Percentiles rank a stretch among this genome's conserved stretches.
These are phyloP conservation scores for Clarias laeviceps DNA, from an alignment of 2,797 vertebrate species.

Conservation along the genomic window DNA sequence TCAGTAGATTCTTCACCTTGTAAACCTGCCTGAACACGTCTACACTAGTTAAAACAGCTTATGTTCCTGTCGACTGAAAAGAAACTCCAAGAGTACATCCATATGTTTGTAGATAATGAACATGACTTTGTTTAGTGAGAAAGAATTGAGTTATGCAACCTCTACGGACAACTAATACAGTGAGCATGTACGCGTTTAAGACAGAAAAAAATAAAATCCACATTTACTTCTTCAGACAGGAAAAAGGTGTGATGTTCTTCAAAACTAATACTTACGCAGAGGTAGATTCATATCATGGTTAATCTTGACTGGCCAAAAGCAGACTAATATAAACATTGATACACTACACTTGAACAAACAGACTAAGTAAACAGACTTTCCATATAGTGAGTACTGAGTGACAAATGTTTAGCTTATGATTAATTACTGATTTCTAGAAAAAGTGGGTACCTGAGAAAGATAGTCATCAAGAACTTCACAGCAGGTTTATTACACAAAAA, in stretches of 20 bases:
- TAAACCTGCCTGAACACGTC: constrained; percentile 20
- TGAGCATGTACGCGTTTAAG: neutral
- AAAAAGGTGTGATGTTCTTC: neutral
- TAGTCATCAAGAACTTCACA: too few species aligned
- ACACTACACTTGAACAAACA: neutral
- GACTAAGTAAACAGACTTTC: neutral
- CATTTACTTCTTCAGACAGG: neutral
- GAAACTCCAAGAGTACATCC: neutral
- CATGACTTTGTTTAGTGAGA: neutral
- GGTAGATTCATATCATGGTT: neutral
- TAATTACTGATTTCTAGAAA: neutral
- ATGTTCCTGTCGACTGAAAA: neutral
- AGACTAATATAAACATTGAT: neutral
- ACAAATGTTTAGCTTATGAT: neutral
- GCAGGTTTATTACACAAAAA: neutral
- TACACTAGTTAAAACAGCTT: neutral
- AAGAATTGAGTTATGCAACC: neutral
- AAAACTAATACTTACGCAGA: neutral
- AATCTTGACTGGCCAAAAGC: neutral
- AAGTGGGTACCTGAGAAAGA: neutral
- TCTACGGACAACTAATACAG: neutral
- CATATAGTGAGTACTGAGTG: neutral
- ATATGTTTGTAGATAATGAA: neutral
- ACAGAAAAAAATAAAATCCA: neutral
- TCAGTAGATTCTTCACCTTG: neutral